Evolutionary conservation across 2,888 invertebrate genomes (phyloP).

Genomic region (Steinernema carpocapsae): DNA sequence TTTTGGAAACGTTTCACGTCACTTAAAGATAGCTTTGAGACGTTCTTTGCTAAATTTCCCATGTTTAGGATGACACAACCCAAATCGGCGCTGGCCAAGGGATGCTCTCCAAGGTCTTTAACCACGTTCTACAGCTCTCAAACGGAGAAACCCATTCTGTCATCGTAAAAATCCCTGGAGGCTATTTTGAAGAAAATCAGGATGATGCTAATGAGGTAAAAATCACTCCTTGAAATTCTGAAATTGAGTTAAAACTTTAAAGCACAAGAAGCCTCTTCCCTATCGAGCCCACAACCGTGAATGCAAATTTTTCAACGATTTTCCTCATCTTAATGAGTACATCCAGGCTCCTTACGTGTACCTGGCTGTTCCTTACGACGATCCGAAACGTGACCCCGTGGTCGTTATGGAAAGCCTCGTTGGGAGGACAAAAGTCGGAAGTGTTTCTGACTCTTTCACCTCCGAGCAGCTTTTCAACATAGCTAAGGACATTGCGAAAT

Average conservation of each 20-base stretch:
- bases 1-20: too few relatives aligned
- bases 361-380: neutral
- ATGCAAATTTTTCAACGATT: neutral
- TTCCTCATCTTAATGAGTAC: neutral
- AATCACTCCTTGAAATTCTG: too few relatives aligned
- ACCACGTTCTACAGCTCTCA: conserved; percentile 15
- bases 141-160: conserved; percentile 14
- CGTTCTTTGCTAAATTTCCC: neutral
- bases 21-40: neutral
- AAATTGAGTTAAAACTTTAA: too few relatives aligned
- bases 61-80: neutral
- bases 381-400: neutral
- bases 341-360: neutral
- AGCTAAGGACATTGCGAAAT: neutral
- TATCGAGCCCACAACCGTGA: conserved; percentile 1
- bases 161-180: conserved; percentile 10
- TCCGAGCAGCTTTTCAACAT: neutral
- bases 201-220: too few relatives aligned
- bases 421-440: neutral
- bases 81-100: conserved; percentile 4
- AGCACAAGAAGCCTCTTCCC: neutral
- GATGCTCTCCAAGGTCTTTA: conserved; percentile 1
- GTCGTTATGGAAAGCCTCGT: neutral
- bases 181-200: conserved; percentile 1
- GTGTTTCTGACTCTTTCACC: neutral